phyloP scores from a whole-genome alignment of 2,113 vertebrate genomes.

The Chloroceryle aenea region DNA sequence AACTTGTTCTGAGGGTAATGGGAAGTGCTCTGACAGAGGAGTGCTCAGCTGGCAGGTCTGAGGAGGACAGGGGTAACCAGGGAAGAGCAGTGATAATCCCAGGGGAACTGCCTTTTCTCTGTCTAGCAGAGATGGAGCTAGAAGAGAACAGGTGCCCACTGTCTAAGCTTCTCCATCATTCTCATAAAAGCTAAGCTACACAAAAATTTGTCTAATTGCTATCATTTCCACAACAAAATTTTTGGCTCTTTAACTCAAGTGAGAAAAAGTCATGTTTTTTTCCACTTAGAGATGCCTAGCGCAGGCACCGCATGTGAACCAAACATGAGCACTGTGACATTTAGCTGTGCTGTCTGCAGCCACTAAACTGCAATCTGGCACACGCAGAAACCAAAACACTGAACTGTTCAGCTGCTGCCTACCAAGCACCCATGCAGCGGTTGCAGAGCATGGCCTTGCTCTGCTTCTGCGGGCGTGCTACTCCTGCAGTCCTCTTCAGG shows the following conservation, averaged over 20 bases:
- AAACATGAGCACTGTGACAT: background rate
- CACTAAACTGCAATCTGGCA: background rate
- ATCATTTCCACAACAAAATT: background rate
- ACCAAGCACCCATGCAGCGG: background rate
- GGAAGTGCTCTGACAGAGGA: background rate
- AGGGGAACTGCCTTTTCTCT: background rate
- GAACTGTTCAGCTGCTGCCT: background rate
- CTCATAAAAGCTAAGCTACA: background rate
- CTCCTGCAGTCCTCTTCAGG: background rate
- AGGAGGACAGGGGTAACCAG: background rate
- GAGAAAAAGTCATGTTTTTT: background rate
- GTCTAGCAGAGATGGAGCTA: background rate
- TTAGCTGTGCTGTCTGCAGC: background rate
- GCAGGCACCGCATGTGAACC: background rate
- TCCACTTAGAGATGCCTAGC: background rate
- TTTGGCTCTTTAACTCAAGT: background rate
- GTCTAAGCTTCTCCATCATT: background rate
- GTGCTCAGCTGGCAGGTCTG: background rate
- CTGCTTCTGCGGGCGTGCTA: background rate
- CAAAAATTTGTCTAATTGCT: background rate
- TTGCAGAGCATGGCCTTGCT: background rate
- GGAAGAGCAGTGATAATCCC: background rate
- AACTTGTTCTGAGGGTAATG: background rate
- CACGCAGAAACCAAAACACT: background rate
- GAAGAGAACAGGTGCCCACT: accelerated